Percentiles rank a stretch among this genome's conserved stretches.
phyloP scores from a whole-genome alignment of 2,888 invertebrate genomes.

The Vesta saturnalis region DNA sequence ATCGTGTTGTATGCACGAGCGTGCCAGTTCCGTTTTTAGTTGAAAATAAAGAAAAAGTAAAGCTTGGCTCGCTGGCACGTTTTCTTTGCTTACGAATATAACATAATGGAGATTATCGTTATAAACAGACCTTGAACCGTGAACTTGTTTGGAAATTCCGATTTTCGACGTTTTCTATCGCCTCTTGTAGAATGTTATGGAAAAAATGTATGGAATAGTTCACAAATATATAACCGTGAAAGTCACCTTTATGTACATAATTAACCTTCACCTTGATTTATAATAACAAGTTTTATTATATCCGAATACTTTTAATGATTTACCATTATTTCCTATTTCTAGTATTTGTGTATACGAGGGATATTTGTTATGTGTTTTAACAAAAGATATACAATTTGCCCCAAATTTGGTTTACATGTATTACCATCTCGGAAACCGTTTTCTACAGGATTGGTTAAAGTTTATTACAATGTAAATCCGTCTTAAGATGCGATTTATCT shows the following conservation, averaged over 20 bases:
- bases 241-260: constrained; percentile 8
- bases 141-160: too few species aligned
- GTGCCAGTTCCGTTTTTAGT: neutral
- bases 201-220: neutral
- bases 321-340: too few species aligned
- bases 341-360: too few species aligned
- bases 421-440: too few species aligned
- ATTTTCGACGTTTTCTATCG: too few species aligned
- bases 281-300: neutral
- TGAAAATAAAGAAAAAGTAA: neutral
- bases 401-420: too few species aligned
- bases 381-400: too few species aligned
- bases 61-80: neutral
- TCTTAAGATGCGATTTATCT: too few species aligned
- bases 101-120: neutral
- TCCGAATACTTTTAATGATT: neutral
- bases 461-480: too few species aligned
- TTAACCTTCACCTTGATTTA: constrained; percentile 15
- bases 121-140: neutral
- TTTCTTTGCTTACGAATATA: neutral
- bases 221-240: neutral
- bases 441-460: too few species aligned
- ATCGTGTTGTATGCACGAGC: neutral
- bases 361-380: too few species aligned
- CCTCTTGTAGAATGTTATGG: too few species aligned